Evolutionary conservation across 1,140 invertebrate species (phyloP), one percentile per base, ranked within the genome.

Genomic region (Plectrocnemia conspersa): DNA sequence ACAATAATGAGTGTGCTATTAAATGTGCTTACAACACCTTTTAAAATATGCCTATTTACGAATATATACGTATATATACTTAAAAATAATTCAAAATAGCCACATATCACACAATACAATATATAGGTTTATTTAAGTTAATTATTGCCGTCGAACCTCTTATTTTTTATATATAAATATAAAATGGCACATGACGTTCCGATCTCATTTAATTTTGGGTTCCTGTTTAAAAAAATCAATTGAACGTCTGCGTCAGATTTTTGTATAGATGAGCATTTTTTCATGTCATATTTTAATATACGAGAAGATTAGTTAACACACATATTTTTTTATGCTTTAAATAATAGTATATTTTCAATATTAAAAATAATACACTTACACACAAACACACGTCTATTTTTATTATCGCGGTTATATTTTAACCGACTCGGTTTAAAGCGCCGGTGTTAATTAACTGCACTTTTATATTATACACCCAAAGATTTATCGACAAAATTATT

Each of bases 191-290:
- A 24, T 23, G 48, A 50, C 36, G 58, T 52, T 59, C 58, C 45
- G 58, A 59, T 59, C 58, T 59, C 58, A 59, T 54, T 36, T 54
- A 46, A 19, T n/a, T n/a, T 52, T 42, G 49, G 35, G 19, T 41
- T 29, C 49, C 47, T 32, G 40, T 13, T 21, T 15, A 13, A 21
- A 25, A 38, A 41, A 52, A 38, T 42, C 49, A 42, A 52, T 41
- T 52, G 49, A 52, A 52, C 38, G 49, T 42, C 47, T 38, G 27
- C 18, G 15, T 7, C 5, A 38, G 13, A 38, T 38, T 16, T 49
- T 40, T 15, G 47, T 3, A 36, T 18, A 48, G 27, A 36, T 2
- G 38, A 36, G n/a, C 19, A 10, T 48, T 33, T 41, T 48, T 56
- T 50, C 33, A 50, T 27, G 54, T 41, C 36, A 38, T 49, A 45